Conservation (phyloP, 2,113 vertebrate genomes). For the Psammodynastes pulverulentus region DNA sequence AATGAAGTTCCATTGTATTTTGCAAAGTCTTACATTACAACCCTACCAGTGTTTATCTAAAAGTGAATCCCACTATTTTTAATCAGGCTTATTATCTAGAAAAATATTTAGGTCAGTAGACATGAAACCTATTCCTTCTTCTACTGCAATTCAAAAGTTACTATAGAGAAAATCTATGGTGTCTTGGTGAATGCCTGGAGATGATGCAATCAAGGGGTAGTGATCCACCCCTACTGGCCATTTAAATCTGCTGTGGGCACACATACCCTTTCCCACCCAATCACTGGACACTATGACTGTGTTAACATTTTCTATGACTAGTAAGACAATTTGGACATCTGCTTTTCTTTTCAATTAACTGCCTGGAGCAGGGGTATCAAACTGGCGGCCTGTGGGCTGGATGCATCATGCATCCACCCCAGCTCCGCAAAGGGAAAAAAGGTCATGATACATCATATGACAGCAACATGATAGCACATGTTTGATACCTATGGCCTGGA, state of each 20-base stretch:
- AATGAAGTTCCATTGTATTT: background rate
- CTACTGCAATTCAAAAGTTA: background rate
- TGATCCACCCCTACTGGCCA: background rate
- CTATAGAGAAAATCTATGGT: background rate
- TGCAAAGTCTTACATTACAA: background rate
- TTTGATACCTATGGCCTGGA: background rate
- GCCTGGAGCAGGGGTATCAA: background rate
- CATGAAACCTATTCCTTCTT: background rate
- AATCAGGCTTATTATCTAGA: background rate
- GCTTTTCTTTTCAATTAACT: background rate
- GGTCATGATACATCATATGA: too few relatives aligned
- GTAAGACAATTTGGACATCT: background rate
- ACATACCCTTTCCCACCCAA: background rate
- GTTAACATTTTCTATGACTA: background rate
- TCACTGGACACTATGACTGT: background rate
- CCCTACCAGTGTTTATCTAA: background rate
- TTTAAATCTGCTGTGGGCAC: background rate
- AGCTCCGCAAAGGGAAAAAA: too few relatives aligned
- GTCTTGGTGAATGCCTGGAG: background rate
- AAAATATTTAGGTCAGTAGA: background rate
- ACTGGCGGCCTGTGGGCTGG: too few relatives aligned
- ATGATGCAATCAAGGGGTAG: background rate
- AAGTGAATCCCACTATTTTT: background rate
- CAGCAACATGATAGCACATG: fast-evolving
- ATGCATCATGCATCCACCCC: too few relatives aligned